phyloP scores from a whole-genome alignment of 2,113 vertebrate species.

The Tragelaphus scriptus region DNA sequence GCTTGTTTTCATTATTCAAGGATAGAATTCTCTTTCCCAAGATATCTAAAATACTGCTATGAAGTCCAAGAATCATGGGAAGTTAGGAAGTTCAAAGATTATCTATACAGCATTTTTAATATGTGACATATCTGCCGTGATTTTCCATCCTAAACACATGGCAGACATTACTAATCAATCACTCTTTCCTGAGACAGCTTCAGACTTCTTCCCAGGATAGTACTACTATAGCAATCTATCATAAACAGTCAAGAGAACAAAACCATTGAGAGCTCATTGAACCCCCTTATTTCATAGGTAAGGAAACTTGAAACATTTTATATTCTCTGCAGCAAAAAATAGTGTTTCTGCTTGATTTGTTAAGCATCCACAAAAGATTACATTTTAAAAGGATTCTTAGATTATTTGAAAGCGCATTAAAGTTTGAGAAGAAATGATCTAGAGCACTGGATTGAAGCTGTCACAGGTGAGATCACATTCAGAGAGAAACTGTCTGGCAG shows the following conservation, averaged over 20 bases:
- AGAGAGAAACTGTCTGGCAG: neutral
- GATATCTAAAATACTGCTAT: neutral
- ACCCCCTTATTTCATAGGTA: neutral
- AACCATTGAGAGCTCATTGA: neutral
- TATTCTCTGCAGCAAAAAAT: neutral
- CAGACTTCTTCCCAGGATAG: neutral
- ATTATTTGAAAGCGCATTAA: neutral
- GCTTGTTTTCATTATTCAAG: constrained; percentile 21
- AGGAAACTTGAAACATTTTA: neutral
- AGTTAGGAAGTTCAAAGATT: neutral
- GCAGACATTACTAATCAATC: constrained; percentile 25
- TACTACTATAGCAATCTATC: neutral
- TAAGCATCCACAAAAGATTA: neutral
- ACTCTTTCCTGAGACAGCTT: neutral
- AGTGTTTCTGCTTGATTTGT: neutral
- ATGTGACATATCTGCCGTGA: neutral
- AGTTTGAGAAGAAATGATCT: neutral
- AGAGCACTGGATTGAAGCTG: neutral
- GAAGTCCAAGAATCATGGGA: neutral
- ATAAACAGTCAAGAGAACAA: neutral
- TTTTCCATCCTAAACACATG: neutral
- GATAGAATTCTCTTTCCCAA: neutral
- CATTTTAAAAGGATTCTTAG: neutral
- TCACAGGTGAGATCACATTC: neutral
- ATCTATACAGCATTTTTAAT: neutral